These are phyloP conservation scores for Eolophus roseicapilla DNA, from an alignment of 2,113 vertebrate species.

Conservation along the genomic window DNA sequence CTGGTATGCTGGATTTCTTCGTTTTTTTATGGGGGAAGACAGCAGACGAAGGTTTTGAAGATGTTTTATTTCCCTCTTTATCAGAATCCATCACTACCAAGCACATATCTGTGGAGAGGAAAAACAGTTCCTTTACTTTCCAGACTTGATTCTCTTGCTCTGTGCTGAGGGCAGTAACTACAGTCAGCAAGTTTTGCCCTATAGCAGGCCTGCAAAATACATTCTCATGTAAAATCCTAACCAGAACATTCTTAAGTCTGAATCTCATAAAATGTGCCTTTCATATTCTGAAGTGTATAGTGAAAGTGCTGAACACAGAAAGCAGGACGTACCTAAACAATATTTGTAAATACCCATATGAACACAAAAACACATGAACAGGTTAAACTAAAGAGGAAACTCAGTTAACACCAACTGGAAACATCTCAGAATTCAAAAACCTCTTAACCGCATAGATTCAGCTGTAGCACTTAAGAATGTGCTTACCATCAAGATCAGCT, in stretches of 20 bases:
- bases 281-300: not conserved
- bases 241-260: not conserved
- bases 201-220: not conserved
- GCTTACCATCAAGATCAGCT: not conserved
- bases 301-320: not conserved
- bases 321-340: not conserved
- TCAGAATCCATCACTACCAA: constrained; percentile 51
- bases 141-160: not conserved
- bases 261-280: not conserved
- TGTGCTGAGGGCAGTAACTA: not conserved
- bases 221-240: not conserved
- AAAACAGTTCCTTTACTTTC: not conserved
- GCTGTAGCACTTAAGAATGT: not conserved
- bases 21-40: constrained; percentile 53
- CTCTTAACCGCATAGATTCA: not conserved
- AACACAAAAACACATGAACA: not conserved
- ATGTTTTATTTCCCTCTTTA: constrained; percentile 48
- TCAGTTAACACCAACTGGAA: not conserved
- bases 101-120: constrained; percentile 39
- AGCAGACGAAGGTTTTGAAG: constrained; percentile 4
- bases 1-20: constrained; percentile 21
- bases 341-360: not conserved
- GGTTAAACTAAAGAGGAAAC: not conserved
- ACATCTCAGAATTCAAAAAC: not conserved
- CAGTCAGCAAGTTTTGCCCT: not conserved